Conservation (phyloP, 2,797 vertebrate species). For the Crax fasciolata region DNA sequence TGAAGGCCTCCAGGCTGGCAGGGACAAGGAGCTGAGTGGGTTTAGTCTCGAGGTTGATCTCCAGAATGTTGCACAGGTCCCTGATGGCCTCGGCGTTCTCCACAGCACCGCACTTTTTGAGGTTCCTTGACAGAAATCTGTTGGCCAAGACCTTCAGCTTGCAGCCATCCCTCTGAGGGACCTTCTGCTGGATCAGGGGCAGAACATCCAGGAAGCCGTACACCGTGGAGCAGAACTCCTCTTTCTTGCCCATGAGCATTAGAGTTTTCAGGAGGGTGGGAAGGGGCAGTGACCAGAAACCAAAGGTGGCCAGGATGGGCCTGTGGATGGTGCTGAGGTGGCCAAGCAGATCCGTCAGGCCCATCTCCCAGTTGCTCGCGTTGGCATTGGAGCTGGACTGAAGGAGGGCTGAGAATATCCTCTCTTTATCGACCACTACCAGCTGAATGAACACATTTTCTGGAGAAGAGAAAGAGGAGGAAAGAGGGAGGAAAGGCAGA, state of each 20-base stretch:
- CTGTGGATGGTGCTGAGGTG: slow-evolving; percentile 31
- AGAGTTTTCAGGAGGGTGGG: slow-evolving; percentile 41
- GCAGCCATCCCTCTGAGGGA: slow-evolving; percentile 17
- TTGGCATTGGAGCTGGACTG: slow-evolving; percentile 9
- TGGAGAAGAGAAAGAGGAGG: slow-evolving; percentile 34
- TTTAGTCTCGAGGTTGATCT: neutral
- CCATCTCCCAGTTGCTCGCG: neutral
- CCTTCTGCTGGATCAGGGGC: slow-evolving; percentile 52
- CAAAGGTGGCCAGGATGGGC: slow-evolving; percentile 63
- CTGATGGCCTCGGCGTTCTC: slow-evolving; percentile 18
- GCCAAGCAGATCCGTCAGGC: slow-evolving; percentile 41
- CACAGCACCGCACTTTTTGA: neutral
- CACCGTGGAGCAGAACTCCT: slow-evolving; percentile 25
- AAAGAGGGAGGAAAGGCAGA: neutral
- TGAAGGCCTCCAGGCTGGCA: slow-evolving; percentile 44
- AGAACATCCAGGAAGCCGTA: slow-evolving; percentile 61
- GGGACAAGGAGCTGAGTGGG: neutral
- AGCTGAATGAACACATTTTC: slow-evolving; percentile 60
- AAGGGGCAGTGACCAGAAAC: slow-evolving; percentile 59
- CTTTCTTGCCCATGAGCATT: neutral
- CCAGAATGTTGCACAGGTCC: slow-evolving; percentile 43
- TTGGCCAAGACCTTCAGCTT: slow-evolving; percentile 53
- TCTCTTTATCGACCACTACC: neutral
- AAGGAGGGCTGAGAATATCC: slow-evolving; percentile 22
- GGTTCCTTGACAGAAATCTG: slow-evolving; percentile 29